Evolutionary conservation across 2,113 vertebrate genomes (phyloP), one percentile per base, ranked within the genome.

Genomic region (Clinocottus analis): DNA sequence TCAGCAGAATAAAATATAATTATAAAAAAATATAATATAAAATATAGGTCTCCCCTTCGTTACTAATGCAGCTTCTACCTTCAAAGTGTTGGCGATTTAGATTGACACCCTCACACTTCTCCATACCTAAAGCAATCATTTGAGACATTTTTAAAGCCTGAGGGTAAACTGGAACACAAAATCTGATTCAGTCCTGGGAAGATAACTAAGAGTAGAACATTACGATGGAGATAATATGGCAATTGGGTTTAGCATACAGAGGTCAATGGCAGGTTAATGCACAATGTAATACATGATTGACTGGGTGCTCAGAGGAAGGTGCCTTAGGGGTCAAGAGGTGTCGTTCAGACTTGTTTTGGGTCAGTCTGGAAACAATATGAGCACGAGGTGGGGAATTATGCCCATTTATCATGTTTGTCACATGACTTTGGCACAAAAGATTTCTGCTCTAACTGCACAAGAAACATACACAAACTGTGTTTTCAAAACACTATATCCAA

Each of bases 201-300:
- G 86, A 90, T 73, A 86, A 83, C 84, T 87, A 77, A 80, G 79
- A 88, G 68, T 13, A 84, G 85, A 77, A 82, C 85, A 87, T 91
- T 87, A 87, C 23, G 14, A 45, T 81, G 65, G 60, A 86, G 77
- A 91, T 92, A 87, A 92, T 89, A 85, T 72, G 77, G 79, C 88
- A 89, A 88, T 88, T 89, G 89, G 72, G 80, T 92, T 91, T 90
- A 92, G 89, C 90, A 91, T 92, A 72, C 66, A 83, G 87, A 83
- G 90, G 91, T 93, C 91, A 93, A 77, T 74, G 80, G 79, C 82
- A 85, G 92, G 89, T 90, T 91, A 93, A 92, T 92, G 89, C 77
- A 77, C 83, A 90, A 74, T 89, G 79, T 84, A 79, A 87, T 86
- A 79, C 79, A 83, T 89, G 80, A 89, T 75, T 87, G 82, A 83